Evolutionary conservation across 1,140 invertebrate genomes (phyloP), one percentile per base, ranked within the genome.

Genomic region (Cyclargus thomasi): DNA sequence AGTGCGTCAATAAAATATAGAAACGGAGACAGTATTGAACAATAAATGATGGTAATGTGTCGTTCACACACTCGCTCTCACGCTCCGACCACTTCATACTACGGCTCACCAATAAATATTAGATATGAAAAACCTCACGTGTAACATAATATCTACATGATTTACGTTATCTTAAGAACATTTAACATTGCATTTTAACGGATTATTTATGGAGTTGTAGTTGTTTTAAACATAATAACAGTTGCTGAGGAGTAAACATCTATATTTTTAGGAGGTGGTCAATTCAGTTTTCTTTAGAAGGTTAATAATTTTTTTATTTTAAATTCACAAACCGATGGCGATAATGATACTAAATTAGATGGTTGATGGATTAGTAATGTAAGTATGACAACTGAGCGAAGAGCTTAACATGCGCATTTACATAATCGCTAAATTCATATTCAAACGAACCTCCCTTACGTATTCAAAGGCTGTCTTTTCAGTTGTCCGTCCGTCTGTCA

Each of bases 401-500:
- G 21, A 59, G 55, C 55, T 57, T 67, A 64, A 62, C 10, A 47
- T 65, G 36, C 64, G 53, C 69, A 69, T 80, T 82, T 79, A 81
- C 82, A 83, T 85, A 86, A 87, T 82, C 80, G 76, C 53, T 75
- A 69, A 70, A 70, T 59, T 72, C 71, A 78, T 81, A 78, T 71
- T 76, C 74, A 80, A 78, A 70, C 65, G 70, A 75, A 71, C 72
- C 72, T 78, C 77, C 75, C 74, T 78, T 82, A 83, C 77, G 76
- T 80, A 84, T 89, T 86, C 83, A 87, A 84, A 79, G 79, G 64
- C 73, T 73, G 85, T 86, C 86, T 86, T 88, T 89, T 86, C 85
- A 87, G 83, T 84, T 89, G 86, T 89, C 86, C 78, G 76, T 89
- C 84, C 66, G 83, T 88, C 83, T 82, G 83, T 85, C 82, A 80